A percentile compares a stretch with the other conserved stretches of the same genome.
phyloP scores from a whole-genome alignment of 2,113 vertebrate genomes.

The Antechinus stuartii region DNA sequence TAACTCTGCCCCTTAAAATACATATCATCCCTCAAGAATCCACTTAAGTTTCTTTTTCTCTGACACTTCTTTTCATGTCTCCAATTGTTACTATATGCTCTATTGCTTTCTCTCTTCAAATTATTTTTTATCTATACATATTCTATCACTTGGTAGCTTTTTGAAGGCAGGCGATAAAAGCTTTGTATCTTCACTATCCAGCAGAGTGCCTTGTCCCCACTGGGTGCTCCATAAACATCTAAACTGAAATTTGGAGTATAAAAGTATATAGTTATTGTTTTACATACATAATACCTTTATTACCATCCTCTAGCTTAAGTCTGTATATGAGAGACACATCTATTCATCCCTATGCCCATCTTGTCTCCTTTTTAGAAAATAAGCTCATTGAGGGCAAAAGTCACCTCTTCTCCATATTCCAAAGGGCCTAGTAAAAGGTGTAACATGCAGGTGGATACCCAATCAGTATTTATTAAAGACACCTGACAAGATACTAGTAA shows the following conservation, averaged over 20 bases:
- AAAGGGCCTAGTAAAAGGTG: neutral
- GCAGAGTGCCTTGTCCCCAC: too few species aligned
- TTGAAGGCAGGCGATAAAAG: too few species aligned
- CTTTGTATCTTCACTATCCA: too few species aligned
- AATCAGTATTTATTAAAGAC: neutral
- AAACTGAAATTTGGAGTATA: neutral
- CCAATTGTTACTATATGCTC: too few species aligned
- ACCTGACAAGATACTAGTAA: neutral
- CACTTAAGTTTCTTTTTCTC: too few species aligned
- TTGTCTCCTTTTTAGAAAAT: neutral
- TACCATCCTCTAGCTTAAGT: neutral
- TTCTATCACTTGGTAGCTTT: too few species aligned
- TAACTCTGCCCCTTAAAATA: too few species aligned
- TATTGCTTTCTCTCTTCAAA: too few species aligned
- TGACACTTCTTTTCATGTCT: too few species aligned
- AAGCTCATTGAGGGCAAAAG: neutral
- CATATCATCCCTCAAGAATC: too few species aligned
- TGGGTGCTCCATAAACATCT: too few species aligned
- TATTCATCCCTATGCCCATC: neutral
- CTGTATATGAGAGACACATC: neutral
- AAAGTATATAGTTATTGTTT: neutral
- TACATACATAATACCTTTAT: neutral
- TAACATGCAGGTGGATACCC: neutral
- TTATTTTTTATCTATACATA: too few species aligned
- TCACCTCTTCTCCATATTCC: neutral